Evolutionary conservation across 2,888 invertebrate species (phyloP).

Genomic region (Hemistola chrysoprasaria): DNA sequence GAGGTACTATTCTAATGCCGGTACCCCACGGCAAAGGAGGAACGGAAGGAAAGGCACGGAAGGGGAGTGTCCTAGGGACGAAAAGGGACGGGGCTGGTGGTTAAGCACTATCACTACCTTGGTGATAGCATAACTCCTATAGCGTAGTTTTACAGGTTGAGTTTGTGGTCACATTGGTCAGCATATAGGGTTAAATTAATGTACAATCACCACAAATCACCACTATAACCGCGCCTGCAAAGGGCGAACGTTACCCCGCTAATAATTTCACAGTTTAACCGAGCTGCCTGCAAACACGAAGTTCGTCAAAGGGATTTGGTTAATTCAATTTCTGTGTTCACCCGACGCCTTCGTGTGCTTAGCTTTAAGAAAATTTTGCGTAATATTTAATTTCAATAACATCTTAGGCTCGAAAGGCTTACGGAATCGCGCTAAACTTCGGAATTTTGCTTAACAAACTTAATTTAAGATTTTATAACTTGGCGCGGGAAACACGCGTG

Average conservation of each 20-base stretch:
- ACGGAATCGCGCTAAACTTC: slow-evolving; percentile 45
- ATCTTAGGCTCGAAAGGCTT: slow-evolving; percentile 52
- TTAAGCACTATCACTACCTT: no score
- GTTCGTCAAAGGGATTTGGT: slow-evolving; percentile 66
- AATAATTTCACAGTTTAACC: slow-evolving; percentile 60
- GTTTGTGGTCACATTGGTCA: no score
- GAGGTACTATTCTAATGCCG: no score
- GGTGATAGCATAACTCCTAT: no score
- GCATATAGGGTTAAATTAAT: slow-evolving; percentile 33
- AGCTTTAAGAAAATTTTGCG: slow-evolving; percentile 59
- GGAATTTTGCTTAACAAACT: slow-evolving; percentile 40
- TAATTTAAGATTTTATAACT: slow-evolving; percentile 42
- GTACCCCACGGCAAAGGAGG: no score
- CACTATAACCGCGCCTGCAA: slow-evolving; percentile 34
- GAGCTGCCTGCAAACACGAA: slow-evolving; percentile 60
- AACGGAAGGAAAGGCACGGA: no score
- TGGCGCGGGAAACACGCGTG: slow-evolving; percentile 28
- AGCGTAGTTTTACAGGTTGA: no score
- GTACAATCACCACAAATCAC: slow-evolving; percentile 33
- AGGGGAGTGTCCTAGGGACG: no score
- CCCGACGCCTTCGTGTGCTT: slow-evolving; percentile 53
- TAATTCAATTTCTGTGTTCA: slow-evolving; percentile 69
- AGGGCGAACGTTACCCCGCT: slow-evolving; percentile 44
- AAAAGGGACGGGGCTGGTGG: no score
- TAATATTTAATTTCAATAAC: slow-evolving; percentile 65